phyloP scores from a whole-genome alignment of 2,113 vertebrate species.

The Todiramphus saurophagus region DNA sequence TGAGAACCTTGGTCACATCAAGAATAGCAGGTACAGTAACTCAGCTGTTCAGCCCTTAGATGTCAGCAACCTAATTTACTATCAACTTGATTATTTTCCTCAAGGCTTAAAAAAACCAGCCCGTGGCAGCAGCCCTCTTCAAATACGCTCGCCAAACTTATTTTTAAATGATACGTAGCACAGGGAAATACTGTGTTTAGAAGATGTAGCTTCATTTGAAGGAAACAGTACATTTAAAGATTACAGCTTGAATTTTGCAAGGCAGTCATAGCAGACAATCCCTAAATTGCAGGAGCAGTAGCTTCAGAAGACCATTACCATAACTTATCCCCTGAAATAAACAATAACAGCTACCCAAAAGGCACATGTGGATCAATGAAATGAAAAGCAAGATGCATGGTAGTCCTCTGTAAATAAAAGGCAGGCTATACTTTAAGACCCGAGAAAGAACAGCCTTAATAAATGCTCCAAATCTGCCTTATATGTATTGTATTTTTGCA shows the following conservation, averaged over 20 bases:
- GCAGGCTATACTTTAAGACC: background rate
- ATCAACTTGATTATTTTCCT: background rate
- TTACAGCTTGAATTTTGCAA: background rate
- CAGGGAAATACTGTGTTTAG: background rate
- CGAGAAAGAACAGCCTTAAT: background rate
- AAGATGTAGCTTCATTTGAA: background rate
- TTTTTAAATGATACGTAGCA: background rate
- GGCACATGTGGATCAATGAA: background rate
- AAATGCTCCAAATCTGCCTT: background rate
- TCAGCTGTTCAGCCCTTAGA: background rate
- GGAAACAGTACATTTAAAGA: background rate
- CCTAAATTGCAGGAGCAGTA: background rate
- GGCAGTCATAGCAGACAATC: background rate
- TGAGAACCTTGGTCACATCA: background rate
- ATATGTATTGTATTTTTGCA: background rate
- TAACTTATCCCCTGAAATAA: background rate
- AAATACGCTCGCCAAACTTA: background rate
- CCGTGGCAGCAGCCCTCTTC: background rate
- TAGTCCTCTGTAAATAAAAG: background rate
- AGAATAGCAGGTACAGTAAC: background rate
- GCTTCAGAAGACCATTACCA: background rate
- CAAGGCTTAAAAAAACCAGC: background rate
- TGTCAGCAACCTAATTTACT: background rate
- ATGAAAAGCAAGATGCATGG: background rate
- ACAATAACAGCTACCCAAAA: background rate